Percentiles rank a stretch among this genome's conserved stretches.
phyloP scores from a whole-genome alignment of 1,140 invertebrate species.

The Drosophila punjabiensis region DNA sequence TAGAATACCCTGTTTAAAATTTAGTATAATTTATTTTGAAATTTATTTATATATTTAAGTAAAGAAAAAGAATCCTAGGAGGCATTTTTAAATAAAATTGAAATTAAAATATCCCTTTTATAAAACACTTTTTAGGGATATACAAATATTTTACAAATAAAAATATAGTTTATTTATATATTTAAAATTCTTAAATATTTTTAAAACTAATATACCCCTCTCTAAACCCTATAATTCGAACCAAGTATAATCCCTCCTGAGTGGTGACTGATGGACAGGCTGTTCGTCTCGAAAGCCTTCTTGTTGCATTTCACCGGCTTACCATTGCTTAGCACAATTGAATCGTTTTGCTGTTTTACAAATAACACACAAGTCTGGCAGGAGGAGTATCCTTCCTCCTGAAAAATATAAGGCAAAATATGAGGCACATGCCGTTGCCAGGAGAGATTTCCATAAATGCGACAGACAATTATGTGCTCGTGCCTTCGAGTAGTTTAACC shows the following conservation, averaged over 20 bases:
- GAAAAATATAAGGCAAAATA: slow-evolving; percentile 5
- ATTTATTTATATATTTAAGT: background rate
- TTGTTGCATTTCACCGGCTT: slow-evolving; percentile 40
- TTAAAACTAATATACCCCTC: background rate
- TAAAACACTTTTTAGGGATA: background rate
- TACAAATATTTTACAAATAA: background rate
- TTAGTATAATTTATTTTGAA: background rate
- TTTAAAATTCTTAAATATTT: too few relatives aligned
- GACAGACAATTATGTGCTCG: slow-evolving; percentile 31
- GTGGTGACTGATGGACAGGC: slow-evolving; percentile 42
- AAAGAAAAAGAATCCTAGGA: too few relatives aligned
- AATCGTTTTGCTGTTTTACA: slow-evolving; percentile 39
- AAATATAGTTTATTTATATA: background rate
- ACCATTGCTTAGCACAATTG: slow-evolving; percentile 46
- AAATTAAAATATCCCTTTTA: background rate
- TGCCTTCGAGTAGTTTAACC: slow-evolving; percentile 6
- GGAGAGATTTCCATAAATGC: slow-evolving; percentile 24
- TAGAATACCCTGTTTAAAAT: background rate
- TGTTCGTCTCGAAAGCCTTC: slow-evolving; percentile 22
- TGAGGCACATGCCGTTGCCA: slow-evolving; percentile 28
- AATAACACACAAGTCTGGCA: slow-evolving; percentile 6
- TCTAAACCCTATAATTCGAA: background rate
- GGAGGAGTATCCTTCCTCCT: too few relatives aligned
- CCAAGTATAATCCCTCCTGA: slow-evolving; percentile 27
- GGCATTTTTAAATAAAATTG: background rate